A percentile compares a stretch with the other conserved stretches of the same genome.
Conservation (phyloP, 2,797 vertebrate species). For the Psittacula echo region DNA sequence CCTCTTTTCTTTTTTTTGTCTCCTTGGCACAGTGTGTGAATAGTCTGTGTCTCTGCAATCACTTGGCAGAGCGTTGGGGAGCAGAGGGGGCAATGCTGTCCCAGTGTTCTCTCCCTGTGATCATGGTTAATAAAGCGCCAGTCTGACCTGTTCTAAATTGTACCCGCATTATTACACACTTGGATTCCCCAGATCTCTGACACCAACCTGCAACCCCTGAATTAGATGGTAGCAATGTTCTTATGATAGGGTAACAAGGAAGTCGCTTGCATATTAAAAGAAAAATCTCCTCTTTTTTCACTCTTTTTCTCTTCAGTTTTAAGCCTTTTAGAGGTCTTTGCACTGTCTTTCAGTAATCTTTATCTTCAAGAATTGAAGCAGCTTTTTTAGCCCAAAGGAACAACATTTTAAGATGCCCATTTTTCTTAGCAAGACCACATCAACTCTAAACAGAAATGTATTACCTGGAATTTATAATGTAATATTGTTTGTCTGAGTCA, state of each 20-base stretch:
- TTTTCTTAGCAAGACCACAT: constrained; percentile 29
- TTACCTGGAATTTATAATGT: constrained; percentile 48
- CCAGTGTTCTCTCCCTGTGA: not conserved
- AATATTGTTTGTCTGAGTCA: constrained; percentile 53
- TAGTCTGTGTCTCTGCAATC: not conserved
- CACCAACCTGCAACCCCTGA: not conserved
- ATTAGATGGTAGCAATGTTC: not conserved
- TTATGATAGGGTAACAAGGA: not conserved
- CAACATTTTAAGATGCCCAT: not conserved
- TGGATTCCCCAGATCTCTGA: not conserved
- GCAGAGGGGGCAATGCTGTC: not conserved
- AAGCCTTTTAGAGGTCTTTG: not conserved
- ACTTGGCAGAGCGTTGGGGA: not conserved
- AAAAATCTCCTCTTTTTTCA: not conserved
- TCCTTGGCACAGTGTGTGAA: not conserved
- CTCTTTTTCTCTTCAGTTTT: not conserved
- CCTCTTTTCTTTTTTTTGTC: too few relatives aligned
- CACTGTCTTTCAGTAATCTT: constrained; percentile 10
- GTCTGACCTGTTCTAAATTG: not conserved
- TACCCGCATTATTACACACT: not conserved
- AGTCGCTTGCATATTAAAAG: not conserved
- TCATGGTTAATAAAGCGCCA: not conserved
- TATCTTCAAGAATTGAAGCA: constrained; percentile 21
- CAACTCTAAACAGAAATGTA: not conserved
- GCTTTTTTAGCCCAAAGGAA: constrained; percentile 31